phyloP scores from a whole-genome alignment of 2,888 invertebrate species.

The Eilema caniola region DNA sequence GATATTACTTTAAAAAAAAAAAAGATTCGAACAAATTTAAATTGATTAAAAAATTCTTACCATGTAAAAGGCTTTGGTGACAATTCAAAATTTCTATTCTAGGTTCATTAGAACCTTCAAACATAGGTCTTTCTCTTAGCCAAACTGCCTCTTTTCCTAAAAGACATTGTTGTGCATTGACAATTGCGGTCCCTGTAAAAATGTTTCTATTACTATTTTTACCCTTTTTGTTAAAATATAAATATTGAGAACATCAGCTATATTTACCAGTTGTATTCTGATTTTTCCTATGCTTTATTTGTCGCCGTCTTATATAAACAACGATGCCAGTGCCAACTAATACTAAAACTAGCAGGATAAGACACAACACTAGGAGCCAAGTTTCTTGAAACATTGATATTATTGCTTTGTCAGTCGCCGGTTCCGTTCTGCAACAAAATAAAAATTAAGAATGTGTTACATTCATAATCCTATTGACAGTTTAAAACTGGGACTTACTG shows the following conservation, averaged over 20 bases:
- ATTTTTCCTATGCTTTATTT: constrained; percentile 77
- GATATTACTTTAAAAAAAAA: not conserved
- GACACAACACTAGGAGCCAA: constrained; percentile 79
- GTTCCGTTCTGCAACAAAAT: constrained; percentile 77
- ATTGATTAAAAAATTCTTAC: constrained; percentile 55
- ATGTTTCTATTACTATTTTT: constrained; percentile 1
- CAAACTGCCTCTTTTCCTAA: constrained; percentile 83
- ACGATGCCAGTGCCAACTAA: constrained; percentile 74
- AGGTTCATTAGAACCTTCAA: constrained; percentile 80
- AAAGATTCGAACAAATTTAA: not conserved
- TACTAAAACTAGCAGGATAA: constrained; percentile 76
- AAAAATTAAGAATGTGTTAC: not conserved
- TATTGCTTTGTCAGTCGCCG: constrained; percentile 81
- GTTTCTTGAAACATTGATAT: constrained; percentile 84
- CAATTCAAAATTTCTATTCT: constrained; percentile 82
- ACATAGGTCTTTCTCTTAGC: constrained; percentile 78
- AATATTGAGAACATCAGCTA: not conserved
- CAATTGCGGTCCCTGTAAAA: constrained; percentile 70
- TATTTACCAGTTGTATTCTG: constrained; percentile 73
- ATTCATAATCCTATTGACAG: not conserved
- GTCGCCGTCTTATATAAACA: constrained; percentile 75
- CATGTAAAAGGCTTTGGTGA: constrained; percentile 77
- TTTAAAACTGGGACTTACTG: constrained; percentile 67
- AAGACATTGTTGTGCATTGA: constrained; percentile 81
- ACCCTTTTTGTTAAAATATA: not conserved